Conservation (phyloP, 2,113 vertebrate species). For the Elachura formosa region DNA sequence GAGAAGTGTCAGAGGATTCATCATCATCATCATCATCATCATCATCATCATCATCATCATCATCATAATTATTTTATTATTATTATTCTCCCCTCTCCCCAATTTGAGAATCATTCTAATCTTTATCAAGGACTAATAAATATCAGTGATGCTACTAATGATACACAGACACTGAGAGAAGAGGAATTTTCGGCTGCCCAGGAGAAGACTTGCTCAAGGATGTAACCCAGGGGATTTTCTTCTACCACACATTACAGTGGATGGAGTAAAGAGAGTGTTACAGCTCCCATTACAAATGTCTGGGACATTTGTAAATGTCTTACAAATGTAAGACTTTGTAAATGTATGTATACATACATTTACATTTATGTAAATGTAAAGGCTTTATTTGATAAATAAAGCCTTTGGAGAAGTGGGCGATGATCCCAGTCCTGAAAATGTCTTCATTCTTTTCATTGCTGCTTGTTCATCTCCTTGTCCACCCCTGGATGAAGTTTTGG, state of each 20-base stretch:
- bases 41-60: no score
- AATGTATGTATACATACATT: no score
- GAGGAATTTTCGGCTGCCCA: neutral
- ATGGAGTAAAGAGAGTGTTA: neutral
- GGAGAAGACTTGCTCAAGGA: neutral
- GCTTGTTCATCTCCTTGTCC: neutral
- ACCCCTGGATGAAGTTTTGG: neutral
- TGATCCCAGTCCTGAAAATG: neutral
- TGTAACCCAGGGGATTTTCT: neutral
- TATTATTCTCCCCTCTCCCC: rapidly evolving
- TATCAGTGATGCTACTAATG: neutral
- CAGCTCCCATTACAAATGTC: neutral
- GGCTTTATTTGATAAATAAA: no score
- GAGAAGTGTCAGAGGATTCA: constrained; percentile 13
- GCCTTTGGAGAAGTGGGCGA: neutral
- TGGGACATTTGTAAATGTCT: no score
- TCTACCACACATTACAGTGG: rapidly evolving
- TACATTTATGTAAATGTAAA: no score
- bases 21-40: no score
- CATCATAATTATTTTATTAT: neutral
- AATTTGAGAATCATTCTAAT: neutral
- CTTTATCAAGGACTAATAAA: neutral
- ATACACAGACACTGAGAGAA: neutral
- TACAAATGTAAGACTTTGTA: no score
- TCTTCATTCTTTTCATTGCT: neutral